A percentile compares a stretch with the other conserved stretches of the same genome.
Conservation (phyloP, 2,888 invertebrate species). For the Endotricha flammealis region DNA sequence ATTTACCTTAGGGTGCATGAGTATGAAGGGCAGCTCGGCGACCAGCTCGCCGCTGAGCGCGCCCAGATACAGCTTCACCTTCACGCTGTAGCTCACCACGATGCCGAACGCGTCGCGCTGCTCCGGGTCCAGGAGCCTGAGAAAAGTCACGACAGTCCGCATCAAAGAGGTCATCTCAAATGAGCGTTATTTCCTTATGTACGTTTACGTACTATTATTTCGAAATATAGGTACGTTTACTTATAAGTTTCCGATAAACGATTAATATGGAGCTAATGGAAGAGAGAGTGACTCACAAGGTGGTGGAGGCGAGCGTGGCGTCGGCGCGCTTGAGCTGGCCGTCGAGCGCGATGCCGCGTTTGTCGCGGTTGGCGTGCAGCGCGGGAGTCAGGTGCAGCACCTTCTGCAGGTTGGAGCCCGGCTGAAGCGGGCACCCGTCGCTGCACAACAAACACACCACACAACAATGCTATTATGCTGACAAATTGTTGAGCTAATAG, state of each 20-base stretch:
- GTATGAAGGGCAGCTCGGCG: conserved; percentile 93
- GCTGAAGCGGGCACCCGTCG: conserved; percentile 93
- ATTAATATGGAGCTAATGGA: background rate
- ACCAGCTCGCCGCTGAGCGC: conserved; percentile 94
- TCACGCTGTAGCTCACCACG: conserved; percentile 96
- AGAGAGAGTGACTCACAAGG: conserved; percentile 82
- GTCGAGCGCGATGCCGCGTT: conserved; percentile 94
- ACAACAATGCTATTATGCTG: no score
- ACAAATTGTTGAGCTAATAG: no score
- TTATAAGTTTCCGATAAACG: no score
- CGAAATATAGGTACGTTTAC: no score
- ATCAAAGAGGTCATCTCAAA: no score
- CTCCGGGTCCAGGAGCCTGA: conserved; percentile 80
- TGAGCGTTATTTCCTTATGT: no score
- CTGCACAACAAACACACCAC: conserved; percentile 57
- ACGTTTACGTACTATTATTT: no score
- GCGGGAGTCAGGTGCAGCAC: conserved; percentile 90
- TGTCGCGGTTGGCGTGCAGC: conserved; percentile 87
- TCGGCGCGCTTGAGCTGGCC: conserved; percentile 91
- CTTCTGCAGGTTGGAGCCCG: conserved; percentile 92
- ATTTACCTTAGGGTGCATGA: conserved; percentile 91
- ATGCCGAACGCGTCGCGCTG: conserved; percentile 96
- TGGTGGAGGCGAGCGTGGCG: conserved; percentile 93
- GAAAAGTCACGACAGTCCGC: no score
- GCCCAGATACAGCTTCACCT: conserved; percentile 95